These are phyloP conservation scores for Lagopus leucura DNA, from an alignment of 2,113 vertebrate genomes.

Conservation along the genomic window DNA sequence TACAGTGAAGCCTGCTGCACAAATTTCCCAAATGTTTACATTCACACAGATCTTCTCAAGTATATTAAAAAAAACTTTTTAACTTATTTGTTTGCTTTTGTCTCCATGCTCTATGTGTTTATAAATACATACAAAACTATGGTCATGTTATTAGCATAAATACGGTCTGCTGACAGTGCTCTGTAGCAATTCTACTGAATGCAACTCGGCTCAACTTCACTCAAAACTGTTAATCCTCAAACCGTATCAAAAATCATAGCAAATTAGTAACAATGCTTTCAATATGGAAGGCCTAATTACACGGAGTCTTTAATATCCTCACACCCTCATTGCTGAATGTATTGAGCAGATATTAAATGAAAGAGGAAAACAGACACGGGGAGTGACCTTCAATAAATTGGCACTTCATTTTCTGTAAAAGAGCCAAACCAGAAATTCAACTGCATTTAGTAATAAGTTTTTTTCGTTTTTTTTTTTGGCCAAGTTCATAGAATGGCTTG, in stretches of 20 bases:
- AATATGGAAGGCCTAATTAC: not conserved
- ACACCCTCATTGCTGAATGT: not conserved
- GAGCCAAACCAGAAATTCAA: not conserved
- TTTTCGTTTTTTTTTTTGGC: not conserved
- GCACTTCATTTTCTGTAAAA: not conserved
- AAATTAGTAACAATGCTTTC: not conserved
- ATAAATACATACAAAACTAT: conserved; percentile 27
- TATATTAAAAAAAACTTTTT: conserved; percentile 51
- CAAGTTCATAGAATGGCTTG: too few relatives aligned
- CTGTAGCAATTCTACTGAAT: not conserved
- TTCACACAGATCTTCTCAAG: conserved; percentile 61
- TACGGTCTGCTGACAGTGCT: conserved; percentile 40
- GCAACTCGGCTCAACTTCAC: not conserved
- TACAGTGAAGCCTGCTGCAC: conserved; percentile 64
- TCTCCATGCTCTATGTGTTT: conserved; percentile 40
- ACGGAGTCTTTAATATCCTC: not conserved
- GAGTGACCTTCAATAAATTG: not conserved
- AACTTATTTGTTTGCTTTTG: conserved; percentile 57
- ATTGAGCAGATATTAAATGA: not conserved
- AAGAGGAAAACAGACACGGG: not conserved
- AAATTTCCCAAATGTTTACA: conserved; percentile 75
- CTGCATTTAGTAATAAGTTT: not conserved
- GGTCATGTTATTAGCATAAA: conserved; percentile 40
- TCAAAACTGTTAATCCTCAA: not conserved
- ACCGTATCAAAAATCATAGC: not conserved